phyloP scores from a whole-genome alignment of 2,888 invertebrate species.

The Allacma fusca region DNA sequence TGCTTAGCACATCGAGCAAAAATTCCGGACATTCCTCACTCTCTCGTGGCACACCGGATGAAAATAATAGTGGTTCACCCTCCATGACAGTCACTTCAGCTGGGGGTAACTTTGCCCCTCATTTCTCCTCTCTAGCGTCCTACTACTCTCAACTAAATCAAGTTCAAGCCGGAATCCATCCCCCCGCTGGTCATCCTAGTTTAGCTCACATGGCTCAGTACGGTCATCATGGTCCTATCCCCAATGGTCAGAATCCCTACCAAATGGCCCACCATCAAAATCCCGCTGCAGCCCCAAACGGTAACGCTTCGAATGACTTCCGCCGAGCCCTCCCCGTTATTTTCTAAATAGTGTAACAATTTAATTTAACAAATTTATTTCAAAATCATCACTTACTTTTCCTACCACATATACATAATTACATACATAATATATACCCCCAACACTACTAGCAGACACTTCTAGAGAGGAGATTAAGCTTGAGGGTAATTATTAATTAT shows the following conservation, averaged over 20 bases:
- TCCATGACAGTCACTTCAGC: slow-evolving; percentile 56
- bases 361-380: not conserved
- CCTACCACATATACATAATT: slow-evolving; percentile 5
- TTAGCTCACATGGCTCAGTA: slow-evolving; percentile 60
- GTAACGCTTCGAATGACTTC: slow-evolving; percentile 69
- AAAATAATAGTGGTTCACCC: slow-evolving; percentile 55
- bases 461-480: too few species aligned
- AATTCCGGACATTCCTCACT: slow-evolving; percentile 43
- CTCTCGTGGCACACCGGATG: slow-evolving; percentile 52
- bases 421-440: not conserved
- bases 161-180: slow-evolving; percentile 52
- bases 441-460: too few species aligned
- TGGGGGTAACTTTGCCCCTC: slow-evolving; percentile 57
- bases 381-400: not conserved
- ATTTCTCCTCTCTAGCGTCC: slow-evolving; percentile 58
- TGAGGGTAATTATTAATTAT: too few species aligned
- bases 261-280: slow-evolving; percentile 58
- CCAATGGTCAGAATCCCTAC: slow-evolving; percentile 59
- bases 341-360: slow-evolving; percentile 70
- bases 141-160: slow-evolving; percentile 65
- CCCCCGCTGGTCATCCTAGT: slow-evolving; percentile 54
- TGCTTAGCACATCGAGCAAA: slow-evolving; percentile 37
- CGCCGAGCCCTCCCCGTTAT: slow-evolving; percentile 79
- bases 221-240: slow-evolving; percentile 55
- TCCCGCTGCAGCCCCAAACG: slow-evolving; percentile 47